Base-by-base conservation (phyloP, 2,113 vertebrate genomes). In the Herpailurus yagouaroundi region DNA sequence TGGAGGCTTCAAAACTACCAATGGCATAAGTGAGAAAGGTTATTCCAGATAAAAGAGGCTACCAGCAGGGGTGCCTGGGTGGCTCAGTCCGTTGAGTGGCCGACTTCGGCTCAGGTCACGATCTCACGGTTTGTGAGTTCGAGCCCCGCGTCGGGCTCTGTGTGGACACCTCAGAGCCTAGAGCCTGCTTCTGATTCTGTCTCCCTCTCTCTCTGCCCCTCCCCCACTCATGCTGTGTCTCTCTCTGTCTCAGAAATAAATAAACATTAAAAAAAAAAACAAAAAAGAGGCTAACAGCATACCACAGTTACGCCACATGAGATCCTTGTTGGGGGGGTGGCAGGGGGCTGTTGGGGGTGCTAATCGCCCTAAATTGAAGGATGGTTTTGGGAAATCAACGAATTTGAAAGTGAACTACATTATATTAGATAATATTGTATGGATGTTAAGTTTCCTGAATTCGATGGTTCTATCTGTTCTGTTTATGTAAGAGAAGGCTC, bases 251-350 rank as follows among this genome's bases (percentile, higher is more conserved):
- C 45, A 45, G 45, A 45, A 45, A 1, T 45, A 45, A 45, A 8
- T 45, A 45, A 45, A 45, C 45, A 8, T 45, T 8, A 45, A 45
- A 45, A 45, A 45, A 8, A 45, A 45, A 7, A n/a, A n/a, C 41
- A 45, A 45, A 45, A 1, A 45, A 45, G 45, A 45, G 45, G 45
- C 45, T 25, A 18, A 50, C 38, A 74, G 38, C 29, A 27, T 8
- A 1, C 1, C 21, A 48, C 29, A 4, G 0, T 63, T 25, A 2
- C 21, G n/a, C 5, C 1, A 4, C 31, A 4, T 50, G 69, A 88
- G 55, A 38, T 19, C 68, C 57, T 82, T 12, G 5, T 2, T 0
- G 11, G 15, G 21, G 45, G 45, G 45, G 41, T 8, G 45, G 45
- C 36, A 5, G 4, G 21, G 60, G 1, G 25, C 8, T 5, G 19